phyloP scores from a whole-genome alignment of 2,797 vertebrate genomes.

The Knipowitschia caucasica region DNA sequence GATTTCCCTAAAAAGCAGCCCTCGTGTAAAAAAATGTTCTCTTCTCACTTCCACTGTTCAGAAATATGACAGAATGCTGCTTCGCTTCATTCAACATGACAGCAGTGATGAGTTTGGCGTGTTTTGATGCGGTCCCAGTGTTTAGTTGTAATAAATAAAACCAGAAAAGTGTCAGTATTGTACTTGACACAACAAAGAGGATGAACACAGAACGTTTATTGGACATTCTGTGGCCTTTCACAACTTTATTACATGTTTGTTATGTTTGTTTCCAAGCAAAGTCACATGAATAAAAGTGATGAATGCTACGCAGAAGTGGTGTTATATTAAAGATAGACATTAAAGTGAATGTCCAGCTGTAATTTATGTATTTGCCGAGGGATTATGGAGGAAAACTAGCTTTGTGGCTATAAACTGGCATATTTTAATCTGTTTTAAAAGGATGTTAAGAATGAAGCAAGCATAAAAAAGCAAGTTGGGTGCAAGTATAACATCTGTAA shows the following conservation, averaged over 20 bases:
- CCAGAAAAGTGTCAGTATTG: conserved; percentile 25
- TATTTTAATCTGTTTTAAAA: no score
- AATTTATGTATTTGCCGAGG: no score
- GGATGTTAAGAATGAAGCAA: no score
- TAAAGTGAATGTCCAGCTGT: not conserved
- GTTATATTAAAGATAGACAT: not conserved
- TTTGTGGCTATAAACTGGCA: no score
- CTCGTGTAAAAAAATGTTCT: conserved; percentile 14
- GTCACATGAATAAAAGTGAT: not conserved
- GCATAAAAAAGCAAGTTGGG: no score
- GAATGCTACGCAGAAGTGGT: not conserved
- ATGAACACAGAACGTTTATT: conserved; percentile 6
- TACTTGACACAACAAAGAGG: conserved; percentile 44
- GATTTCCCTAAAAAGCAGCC: not conserved
- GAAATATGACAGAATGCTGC: conserved; percentile 28
- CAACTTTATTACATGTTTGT: conserved; percentile 5
- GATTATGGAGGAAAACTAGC: no score
- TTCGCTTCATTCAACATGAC: conserved; percentile 24
- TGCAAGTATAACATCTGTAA: no score
- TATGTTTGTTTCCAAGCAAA: not conserved
- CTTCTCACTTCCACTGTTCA: conserved; percentile 15
- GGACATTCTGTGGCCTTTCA: conserved; percentile 13
- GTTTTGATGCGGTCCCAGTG: conserved; percentile 36
- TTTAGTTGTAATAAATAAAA: conserved; percentile 18
- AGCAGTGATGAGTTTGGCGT: conserved; percentile 35